These are phyloP conservation scores for Eulemur mongoz DNA, from an alignment of 2,797 vertebrate species.

Conservation along the genomic window DNA sequence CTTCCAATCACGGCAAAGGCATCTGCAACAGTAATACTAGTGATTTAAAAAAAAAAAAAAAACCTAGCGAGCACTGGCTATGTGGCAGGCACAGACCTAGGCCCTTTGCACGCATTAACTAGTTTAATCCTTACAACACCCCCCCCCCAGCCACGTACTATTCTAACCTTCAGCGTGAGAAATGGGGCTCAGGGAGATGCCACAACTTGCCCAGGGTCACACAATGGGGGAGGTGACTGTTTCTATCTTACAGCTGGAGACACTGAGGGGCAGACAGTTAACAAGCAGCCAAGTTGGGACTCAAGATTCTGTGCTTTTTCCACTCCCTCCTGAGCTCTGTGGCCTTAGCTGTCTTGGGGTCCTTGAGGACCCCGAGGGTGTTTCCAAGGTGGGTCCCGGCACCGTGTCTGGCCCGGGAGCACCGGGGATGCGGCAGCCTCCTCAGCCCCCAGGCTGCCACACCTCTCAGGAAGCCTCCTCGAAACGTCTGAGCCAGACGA, in stretches of 20 bases:
- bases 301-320: not conserved
- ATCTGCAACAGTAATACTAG: not conserved
- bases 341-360: not conserved
- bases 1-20: not conserved
- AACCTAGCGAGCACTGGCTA: accelerated
- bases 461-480: not conserved
- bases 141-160: not conserved
- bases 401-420: not conserved
- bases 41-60: too few species aligned
- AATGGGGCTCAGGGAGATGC: not conserved
- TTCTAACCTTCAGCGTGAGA: not conserved
- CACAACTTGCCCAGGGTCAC: not conserved
- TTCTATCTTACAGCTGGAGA: not conserved
- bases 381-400: accelerated
- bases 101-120: accelerated
- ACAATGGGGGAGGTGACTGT: accelerated
- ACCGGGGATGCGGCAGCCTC: accelerated
- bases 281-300: accelerated
- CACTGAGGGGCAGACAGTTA: not conserved
- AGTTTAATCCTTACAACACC: not conserved
- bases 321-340: not conserved
- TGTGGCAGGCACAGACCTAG: not conserved
- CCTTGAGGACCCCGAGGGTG: not conserved
- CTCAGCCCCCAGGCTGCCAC: accelerated
- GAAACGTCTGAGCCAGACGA: constrained; percentile 21